These are phyloP conservation scores for Karalla daura DNA, from an alignment of 2,797 vertebrate genomes.

Conservation along the genomic window DNA sequence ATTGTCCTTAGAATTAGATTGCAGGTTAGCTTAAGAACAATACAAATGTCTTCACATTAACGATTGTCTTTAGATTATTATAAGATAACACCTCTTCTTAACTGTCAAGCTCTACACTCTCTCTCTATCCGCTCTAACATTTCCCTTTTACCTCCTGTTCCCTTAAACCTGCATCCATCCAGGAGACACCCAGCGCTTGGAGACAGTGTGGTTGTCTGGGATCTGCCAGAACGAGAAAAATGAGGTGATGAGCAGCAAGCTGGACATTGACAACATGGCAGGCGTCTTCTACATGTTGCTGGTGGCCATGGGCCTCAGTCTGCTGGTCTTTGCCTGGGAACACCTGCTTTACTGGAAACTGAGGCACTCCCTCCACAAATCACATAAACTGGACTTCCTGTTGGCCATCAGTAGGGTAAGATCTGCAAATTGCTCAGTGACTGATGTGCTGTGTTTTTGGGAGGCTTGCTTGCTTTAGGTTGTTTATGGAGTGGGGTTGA, in stretches of 20 bases:
- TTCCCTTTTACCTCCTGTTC: not conserved
- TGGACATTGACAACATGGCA: slow-evolving; percentile 99
- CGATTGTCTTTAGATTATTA: no score
- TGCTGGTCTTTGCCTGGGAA: slow-evolving; percentile 98
- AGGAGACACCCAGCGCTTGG: slow-evolving; percentile 97
- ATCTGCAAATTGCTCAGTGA: not conserved
- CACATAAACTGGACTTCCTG: slow-evolving; percentile 90
- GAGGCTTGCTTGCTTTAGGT: slow-evolving; percentile 2
- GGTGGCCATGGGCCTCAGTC: slow-evolving; percentile 98
- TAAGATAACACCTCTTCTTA: not conserved
- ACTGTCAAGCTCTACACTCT: not conserved
- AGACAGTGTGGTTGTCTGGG: slow-evolving; percentile 97
- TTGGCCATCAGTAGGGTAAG: slow-evolving; percentile 96
- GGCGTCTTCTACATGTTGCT: slow-evolving; percentile 99
- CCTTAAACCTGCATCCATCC: slow-evolving; percentile 9
- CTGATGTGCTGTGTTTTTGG: not conserved
- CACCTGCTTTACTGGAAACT: slow-evolving; percentile 98
- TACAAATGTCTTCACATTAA: not conserved
- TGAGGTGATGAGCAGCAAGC: slow-evolving; percentile 98
- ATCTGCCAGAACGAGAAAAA: slow-evolving; percentile 99
- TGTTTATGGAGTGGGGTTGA: slow-evolving; percentile 16
- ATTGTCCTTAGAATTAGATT: not conserved
- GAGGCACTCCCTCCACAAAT: slow-evolving; percentile 89
- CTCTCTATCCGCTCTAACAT: not conserved
- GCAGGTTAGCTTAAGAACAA: not conserved